A percentile compares a stretch with the other conserved stretches of the same genome.
Conservation (phyloP, 2,797 vertebrate genomes). For the Pseudomugil tenellus region DNA sequence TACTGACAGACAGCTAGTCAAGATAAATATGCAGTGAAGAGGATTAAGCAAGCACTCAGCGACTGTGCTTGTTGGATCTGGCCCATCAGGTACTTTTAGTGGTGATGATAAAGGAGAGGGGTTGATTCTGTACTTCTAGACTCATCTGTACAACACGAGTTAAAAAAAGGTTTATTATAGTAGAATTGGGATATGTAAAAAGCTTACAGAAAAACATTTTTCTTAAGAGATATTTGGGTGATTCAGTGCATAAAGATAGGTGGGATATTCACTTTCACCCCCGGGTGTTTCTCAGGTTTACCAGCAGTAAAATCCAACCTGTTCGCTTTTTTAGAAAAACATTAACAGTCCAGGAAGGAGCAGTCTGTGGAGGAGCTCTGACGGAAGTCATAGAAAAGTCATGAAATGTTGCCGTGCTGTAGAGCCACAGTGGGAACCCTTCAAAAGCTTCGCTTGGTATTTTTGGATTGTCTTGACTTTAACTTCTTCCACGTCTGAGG, state of each 20-base stretch:
- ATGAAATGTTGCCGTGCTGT: conserved; percentile 28
- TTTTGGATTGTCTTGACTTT: conserved; percentile 62
- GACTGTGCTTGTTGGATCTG: conserved; percentile 11
- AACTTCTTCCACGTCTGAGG: conserved; percentile 42
- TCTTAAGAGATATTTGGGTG: neutral
- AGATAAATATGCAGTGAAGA: neutral
- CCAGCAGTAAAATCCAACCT: conserved; percentile 25
- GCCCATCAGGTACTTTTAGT: conserved; percentile 3
- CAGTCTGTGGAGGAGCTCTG: conserved; percentile 1
- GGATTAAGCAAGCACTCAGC: neutral
- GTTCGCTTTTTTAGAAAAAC: conserved; percentile 47
- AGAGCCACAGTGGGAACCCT: conserved; percentile 39
- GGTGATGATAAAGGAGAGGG: neutral
- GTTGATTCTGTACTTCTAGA: neutral
- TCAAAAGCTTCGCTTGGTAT: conserved; percentile 40
- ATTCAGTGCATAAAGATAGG: neutral
- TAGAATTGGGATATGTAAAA: neutral
- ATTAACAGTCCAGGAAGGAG: conserved; percentile 60
- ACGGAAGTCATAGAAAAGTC: conserved; percentile 57
- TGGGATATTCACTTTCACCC: neutral
- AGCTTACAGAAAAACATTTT: no score
- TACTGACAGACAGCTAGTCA: neutral
- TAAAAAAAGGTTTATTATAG: neutral
- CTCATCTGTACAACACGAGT: no score
- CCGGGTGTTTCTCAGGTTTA: conserved; percentile 35